Base-by-base conservation (phyloP, 2,888 invertebrate species). In the Elegia similella region DNA sequence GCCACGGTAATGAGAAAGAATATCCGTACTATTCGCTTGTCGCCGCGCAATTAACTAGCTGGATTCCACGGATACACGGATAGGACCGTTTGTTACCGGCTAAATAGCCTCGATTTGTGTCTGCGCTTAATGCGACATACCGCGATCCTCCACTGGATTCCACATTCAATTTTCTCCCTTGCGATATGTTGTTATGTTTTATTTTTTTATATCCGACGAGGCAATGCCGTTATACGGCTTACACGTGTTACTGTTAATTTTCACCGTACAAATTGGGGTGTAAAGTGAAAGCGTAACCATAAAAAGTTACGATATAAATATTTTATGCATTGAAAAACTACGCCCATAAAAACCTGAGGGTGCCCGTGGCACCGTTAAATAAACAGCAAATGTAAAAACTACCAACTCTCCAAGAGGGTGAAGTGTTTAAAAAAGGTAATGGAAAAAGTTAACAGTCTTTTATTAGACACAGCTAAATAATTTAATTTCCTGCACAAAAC, bases 1-100 rank as follows among this genome's bases (percentile, higher is more conserved):
- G 75, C 70, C 71, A 72, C 72, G 66, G 74, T 80, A 83, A 82
- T 80, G 82, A 83, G 80, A 81, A 83, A 80, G 77, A 82, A 80
- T 83, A 81, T 75, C 73, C 71, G 53, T 59, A 72, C 78, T 74
- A 82, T 81, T 80, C 68, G 75, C 73, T 73, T 77, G 78, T 77
- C 75, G 69, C 64, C 57, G 58, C 64, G 75, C 76, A 81, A 82
- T 82, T 80, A 82, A 79, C 75, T 73, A 67, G 70, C 74, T 64
- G 66, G 70, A 75, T 78, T 75, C 71, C 67, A 65, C 58, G 56
- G 62, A 57, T 59, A 59, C 60, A 58, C 32, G 32, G 38, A 34
- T 65, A 60, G 57, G 58, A 29, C 53, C 62, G 62, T 65, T 63
- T 64, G 62, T 64, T 58, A 57, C 57, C 7, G 55, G 54, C 59